Evolutionary conservation across 2,797 vertebrate genomes (phyloP).

Genomic region (Gymnoscopelus microlampas): DNA sequence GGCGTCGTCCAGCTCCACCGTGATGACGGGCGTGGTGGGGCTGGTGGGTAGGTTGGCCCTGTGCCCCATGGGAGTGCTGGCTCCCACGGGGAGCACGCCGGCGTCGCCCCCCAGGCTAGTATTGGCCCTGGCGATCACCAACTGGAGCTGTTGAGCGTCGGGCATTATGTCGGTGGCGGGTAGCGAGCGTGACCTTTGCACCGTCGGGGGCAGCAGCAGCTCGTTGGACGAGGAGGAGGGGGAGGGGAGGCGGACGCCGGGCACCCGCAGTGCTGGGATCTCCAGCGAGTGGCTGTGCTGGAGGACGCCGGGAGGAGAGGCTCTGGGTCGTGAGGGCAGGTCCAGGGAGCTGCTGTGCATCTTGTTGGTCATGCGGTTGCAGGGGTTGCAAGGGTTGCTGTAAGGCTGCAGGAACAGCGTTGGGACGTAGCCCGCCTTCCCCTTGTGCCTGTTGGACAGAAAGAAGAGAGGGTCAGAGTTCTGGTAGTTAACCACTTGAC

Average conservation of each 20-base stretch:
- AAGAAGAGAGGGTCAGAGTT: not conserved
- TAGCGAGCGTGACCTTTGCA: slow-evolving; percentile 61
- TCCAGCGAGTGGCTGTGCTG: slow-evolving; percentile 61
- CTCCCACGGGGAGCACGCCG: fast-evolving
- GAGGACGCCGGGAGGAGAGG: slow-evolving; percentile 1
- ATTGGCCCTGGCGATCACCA: not conserved
- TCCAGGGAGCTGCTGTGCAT: slow-evolving; percentile 24
- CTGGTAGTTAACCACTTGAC: not conserved
- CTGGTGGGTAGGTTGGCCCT: fast-evolving
- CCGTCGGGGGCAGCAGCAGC: not conserved
- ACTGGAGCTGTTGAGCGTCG: not conserved
- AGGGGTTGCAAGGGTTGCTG: slow-evolving; percentile 76
- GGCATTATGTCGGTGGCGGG: too few species aligned
- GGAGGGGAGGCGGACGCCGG: not conserved
- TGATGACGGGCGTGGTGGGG: slow-evolving; percentile 49
- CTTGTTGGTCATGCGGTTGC: slow-evolving; percentile 56
- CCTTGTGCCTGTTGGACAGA: slow-evolving; percentile 74
- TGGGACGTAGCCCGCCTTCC: slow-evolving; percentile 83
- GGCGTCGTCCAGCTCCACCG: slow-evolving; percentile 47
- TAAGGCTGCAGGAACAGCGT: slow-evolving; percentile 84
- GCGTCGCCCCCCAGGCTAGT: not conserved
- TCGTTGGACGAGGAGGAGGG: too few species aligned
- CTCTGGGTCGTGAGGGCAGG: slow-evolving; percentile 21
- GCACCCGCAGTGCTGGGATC: slow-evolving; percentile 32
- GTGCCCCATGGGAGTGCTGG: fast-evolving